phyloP scores from a whole-genome alignment of 1,140 invertebrate species.

The Drosophila tani region DNA sequence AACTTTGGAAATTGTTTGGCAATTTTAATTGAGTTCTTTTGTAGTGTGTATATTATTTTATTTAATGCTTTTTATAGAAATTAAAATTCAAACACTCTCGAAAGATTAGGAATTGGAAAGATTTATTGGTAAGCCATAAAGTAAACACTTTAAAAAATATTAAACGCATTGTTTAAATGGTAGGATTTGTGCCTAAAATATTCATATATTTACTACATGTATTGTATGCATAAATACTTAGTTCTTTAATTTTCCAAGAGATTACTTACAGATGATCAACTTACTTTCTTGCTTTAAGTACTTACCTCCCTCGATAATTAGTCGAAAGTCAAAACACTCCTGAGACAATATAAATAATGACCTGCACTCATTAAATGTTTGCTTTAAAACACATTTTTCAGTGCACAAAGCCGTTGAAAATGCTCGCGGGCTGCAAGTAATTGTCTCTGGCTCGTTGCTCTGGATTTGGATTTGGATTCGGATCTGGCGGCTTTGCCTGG shows the following conservation, averaged over 20 bases:
- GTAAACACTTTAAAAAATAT: too few species aligned
- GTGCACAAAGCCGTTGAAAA: constrained; percentile 61
- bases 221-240: too few species aligned
- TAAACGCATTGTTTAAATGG: not conserved
- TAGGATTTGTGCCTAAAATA: too few species aligned
- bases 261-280: not conserved
- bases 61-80: not conserved
- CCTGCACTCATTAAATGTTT: not conserved
- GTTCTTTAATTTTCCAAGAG: not conserved
- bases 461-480: constrained; percentile 55
- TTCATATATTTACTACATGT: too few species aligned
- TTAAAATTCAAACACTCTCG: not conserved
- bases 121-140: not conserved
- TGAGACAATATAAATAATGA: not conserved
- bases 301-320: not conserved
- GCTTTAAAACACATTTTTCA: constrained; percentile 1
- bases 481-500: constrained; percentile 50
- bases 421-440: constrained; percentile 79
- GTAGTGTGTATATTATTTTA: not conserved
- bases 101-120: not conserved
- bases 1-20: not conserved
- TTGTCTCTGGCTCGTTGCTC: constrained; percentile 72
- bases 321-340: too few species aligned
- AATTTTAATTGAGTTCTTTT: not conserved
- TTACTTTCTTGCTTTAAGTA: not conserved